phyloP scores from a whole-genome alignment of 2,797 vertebrate genomes.

The Pygocentrus nattereri region DNA sequence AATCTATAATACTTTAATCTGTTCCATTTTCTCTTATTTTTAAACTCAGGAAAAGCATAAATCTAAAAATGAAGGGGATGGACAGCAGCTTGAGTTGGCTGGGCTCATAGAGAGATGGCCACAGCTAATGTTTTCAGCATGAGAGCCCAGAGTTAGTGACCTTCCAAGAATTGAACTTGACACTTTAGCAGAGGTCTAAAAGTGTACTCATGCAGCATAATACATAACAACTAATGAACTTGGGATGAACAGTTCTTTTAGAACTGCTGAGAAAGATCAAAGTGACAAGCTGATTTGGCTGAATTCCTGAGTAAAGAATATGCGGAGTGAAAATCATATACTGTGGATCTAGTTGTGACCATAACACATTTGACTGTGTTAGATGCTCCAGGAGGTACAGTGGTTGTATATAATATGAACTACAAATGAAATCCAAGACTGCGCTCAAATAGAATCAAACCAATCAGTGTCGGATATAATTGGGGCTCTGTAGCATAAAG shows the following conservation, averaged over 20 bases:
- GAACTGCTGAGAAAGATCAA: constrained; percentile 11
- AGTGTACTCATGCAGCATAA: constrained; percentile 30
- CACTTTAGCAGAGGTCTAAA: constrained; percentile 39
- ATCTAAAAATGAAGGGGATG: background rate
- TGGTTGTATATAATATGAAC: no score
- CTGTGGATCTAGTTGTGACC: background rate
- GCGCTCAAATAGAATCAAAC: no score
- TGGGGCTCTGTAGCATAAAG: no score
- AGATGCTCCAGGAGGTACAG: background rate
- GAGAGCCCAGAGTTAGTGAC: constrained; percentile 15
- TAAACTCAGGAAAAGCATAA: background rate
- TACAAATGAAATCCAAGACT: no score
- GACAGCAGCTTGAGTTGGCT: constrained; percentile 21
- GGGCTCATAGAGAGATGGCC: constrained; percentile 5
- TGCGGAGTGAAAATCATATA: background rate
- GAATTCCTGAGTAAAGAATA: background rate
- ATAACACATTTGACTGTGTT: background rate
- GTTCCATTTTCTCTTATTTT: background rate
- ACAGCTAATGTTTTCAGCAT: constrained; percentile 25
- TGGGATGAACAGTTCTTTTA: constrained; percentile 2
- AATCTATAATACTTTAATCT: constrained; percentile 20
- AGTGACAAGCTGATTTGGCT: background rate
- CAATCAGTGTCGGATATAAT: no score
- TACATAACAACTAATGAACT: constrained; percentile 26
- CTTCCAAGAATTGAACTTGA: constrained; percentile 69